Evolutionary conservation across 2,113 vertebrate genomes (phyloP).

Genomic region (Circaetus cinerascens): DNA sequence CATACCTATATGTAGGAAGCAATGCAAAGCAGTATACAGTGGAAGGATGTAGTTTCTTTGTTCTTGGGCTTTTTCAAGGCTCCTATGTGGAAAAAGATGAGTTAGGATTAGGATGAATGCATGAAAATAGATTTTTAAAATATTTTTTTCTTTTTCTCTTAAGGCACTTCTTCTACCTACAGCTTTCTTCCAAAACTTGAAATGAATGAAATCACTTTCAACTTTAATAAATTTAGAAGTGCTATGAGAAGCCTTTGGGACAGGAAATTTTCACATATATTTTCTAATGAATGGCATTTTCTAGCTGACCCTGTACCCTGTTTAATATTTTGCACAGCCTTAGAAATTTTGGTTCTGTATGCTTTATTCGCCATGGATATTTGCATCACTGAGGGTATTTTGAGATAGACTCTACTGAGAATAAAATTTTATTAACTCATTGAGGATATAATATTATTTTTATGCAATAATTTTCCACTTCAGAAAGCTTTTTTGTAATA

Average conservation of each 20-base stretch:
- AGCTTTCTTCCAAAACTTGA: slow-evolving; percentile 26
- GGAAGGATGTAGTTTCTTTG: neutral
- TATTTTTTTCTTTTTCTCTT: neutral
- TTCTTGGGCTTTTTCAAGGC: neutral
- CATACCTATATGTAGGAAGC: neutral
- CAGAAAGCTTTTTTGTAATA: neutral
- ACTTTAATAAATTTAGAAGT: slow-evolving; percentile 26
- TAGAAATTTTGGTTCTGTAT: neutral
- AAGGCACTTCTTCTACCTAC: slow-evolving; percentile 27
- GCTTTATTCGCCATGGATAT: neutral
- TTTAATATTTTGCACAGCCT: neutral
- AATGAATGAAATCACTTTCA: slow-evolving; percentile 20
- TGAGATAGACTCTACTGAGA: neutral
- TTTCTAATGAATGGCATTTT: slow-evolving; percentile 23
- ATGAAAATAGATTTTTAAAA: neutral
- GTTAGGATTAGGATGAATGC: neutral
- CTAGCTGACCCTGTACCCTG: neutral
- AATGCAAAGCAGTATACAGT: neutral
- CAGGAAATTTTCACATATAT: neutral
- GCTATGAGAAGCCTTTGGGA: slow-evolving; percentile 8
- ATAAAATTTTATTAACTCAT: slow-evolving; percentile 26
- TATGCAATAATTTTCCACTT: slow-evolving; percentile 3
- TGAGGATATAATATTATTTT: neutral
- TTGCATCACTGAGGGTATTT: neutral
- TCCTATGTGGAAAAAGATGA: neutral